Conservation (phyloP, 2,797 vertebrate genomes). For the Sebastolobus alascanus region DNA sequence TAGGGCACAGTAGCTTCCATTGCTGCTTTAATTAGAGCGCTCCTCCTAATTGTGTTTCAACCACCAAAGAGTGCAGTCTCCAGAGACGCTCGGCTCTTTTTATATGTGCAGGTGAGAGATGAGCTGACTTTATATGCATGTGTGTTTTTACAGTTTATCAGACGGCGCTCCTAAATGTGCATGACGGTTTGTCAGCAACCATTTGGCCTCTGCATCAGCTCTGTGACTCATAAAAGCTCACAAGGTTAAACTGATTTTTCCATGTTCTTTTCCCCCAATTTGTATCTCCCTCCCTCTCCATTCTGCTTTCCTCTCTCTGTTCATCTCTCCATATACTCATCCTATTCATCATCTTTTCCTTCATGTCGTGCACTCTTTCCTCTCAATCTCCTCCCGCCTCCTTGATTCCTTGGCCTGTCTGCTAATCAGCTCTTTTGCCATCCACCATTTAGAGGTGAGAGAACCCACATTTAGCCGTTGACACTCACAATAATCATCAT, state of each 20-base stretch:
- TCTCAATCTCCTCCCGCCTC: neutral
- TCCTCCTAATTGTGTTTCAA: constrained; percentile 38
- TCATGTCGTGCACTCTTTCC: neutral
- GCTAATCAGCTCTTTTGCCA: constrained; percentile 30
- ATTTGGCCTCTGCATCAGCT: constrained; percentile 15
- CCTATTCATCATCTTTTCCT: neutral
- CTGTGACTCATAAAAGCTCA: neutral
- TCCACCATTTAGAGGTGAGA: constrained; percentile 22
- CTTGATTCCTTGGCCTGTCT: neutral
- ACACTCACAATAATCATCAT: constrained; percentile 1
- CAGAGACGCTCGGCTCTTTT: constrained; percentile 19
- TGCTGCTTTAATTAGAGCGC: constrained; percentile 42
- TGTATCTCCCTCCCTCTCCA: neutral
- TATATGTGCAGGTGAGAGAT: constrained; percentile 15
- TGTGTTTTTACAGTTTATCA: constrained; percentile 1
- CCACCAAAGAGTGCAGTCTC: constrained; percentile 26
- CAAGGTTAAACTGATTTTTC: constrained; percentile 7
- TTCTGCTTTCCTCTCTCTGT: neutral
- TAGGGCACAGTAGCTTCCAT: constrained; percentile 24
- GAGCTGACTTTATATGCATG: neutral
- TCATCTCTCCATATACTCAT: neutral
- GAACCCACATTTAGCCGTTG: constrained; percentile 18
- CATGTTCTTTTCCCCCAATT: neutral
- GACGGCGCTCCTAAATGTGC: neutral
- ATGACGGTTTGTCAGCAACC: constrained; percentile 20